Conservation (phyloP, 2,113 vertebrate species). For the Propithecus coquereli region DNA sequence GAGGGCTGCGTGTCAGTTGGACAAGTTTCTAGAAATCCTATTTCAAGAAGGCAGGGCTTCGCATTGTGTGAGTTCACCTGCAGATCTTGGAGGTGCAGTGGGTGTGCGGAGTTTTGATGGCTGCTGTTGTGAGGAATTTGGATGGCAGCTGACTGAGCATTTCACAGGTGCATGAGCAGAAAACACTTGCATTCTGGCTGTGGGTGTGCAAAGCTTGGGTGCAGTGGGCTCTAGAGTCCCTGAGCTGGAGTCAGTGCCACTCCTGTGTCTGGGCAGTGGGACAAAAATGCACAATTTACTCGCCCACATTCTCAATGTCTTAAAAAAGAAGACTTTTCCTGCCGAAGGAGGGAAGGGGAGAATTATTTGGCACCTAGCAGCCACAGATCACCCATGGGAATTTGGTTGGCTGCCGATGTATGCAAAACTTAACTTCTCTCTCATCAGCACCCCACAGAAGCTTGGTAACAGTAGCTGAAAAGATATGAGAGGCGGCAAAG, state of each 20-base stretch:
- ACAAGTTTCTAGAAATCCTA: not conserved
- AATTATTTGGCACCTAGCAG: not conserved
- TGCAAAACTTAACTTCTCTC: not conserved
- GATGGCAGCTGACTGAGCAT: conserved; percentile 40
- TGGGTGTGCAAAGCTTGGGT: conserved; percentile 39
- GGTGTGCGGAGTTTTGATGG: not conserved
- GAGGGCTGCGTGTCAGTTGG: not conserved
- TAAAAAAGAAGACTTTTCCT: not conserved
- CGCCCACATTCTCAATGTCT: not conserved
- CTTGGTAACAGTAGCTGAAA: not conserved
- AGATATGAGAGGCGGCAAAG: not conserved
- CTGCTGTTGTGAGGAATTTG: conserved; percentile 37
- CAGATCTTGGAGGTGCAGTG: not conserved
- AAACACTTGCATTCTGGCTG: not conserved
- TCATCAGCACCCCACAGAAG: not conserved
- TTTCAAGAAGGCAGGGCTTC: not conserved
- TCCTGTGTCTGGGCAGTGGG: not conserved
- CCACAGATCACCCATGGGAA: not conserved
- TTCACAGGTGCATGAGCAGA: not conserved
- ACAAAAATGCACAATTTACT: not conserved
- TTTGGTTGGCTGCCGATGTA: not conserved
- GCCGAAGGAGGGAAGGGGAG: not conserved
- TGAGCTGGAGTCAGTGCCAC: not conserved
- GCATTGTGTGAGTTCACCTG: fast-evolving
- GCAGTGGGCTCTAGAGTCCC: not conserved